A percentile compares a stretch with the other conserved stretches of the same genome.
These are phyloP conservation scores for Spicauda simplicius DNA, from an alignment of 2,888 invertebrate genomes.

Conservation along the genomic window DNA sequence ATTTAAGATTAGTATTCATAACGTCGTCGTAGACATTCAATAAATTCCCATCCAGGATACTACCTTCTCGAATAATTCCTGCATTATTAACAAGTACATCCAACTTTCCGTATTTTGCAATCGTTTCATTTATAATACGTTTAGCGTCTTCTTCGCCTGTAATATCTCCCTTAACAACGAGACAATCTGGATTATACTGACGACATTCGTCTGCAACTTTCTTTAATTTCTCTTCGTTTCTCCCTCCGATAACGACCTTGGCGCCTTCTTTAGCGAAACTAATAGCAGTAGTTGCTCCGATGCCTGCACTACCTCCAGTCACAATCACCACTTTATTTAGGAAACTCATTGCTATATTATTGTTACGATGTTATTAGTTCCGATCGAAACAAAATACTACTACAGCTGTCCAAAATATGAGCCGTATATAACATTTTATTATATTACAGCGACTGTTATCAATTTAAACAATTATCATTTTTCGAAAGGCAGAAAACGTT, in stretches of 20 bases:
- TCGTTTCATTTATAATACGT: slow-evolving; percentile 42
- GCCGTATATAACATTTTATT: too few relatives aligned
- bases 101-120: slow-evolving; percentile 45
- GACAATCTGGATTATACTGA: background rate
- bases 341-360: slow-evolving; percentile 47
- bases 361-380: too few relatives aligned
- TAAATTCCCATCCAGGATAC: slow-evolving; percentile 39
- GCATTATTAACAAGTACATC: slow-evolving; percentile 52
- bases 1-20: slow-evolving; percentile 46
- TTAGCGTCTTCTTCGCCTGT: slow-evolving; percentile 45
- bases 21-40: slow-evolving; percentile 45
- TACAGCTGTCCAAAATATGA: too few relatives aligned
- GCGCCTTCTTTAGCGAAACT: slow-evolving; percentile 54
- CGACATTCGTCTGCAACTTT: slow-evolving; percentile 40
- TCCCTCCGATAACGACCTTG: slow-evolving; percentile 49
- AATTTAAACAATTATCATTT: too few relatives aligned
- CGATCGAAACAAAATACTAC: too few relatives aligned
- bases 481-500: too few relatives aligned
- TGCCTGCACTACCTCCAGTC: slow-evolving; percentile 57
- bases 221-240: slow-evolving; percentile 50
- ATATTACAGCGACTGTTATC: too few relatives aligned
- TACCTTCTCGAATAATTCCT: slow-evolving; percentile 25
- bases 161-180: slow-evolving; percentile 45
- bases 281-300: slow-evolving; percentile 55
- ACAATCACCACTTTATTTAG: slow-evolving; percentile 52